phyloP scores from a whole-genome alignment of 2,797 vertebrate species.

The Pitangus sulphuratus region DNA sequence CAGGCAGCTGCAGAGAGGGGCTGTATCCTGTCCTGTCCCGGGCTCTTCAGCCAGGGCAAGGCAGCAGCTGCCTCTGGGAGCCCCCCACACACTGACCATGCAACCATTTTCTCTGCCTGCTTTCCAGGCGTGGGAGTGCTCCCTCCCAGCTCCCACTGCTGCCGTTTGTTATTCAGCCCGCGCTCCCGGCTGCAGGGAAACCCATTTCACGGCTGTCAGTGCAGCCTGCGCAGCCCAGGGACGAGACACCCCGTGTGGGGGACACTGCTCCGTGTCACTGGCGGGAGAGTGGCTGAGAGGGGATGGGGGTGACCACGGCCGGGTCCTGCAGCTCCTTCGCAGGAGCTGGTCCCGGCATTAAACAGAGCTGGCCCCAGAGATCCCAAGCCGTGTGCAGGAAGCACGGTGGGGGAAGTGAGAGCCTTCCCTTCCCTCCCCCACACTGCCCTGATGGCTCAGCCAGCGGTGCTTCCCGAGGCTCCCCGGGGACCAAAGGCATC shows the following conservation, averaged over 20 bases:
- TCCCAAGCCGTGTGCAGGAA: rapidly evolving
- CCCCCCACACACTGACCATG: background rate
- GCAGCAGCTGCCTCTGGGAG: background rate
- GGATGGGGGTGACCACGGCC: rapidly evolving
- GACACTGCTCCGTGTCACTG: background rate
- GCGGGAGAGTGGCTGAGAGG: background rate
- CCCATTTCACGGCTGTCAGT: background rate
- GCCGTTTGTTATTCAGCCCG: slow-evolving; percentile 8
- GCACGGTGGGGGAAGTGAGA: background rate
- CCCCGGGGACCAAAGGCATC: background rate
- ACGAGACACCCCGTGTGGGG: rapidly evolving
- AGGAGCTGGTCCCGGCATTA: background rate
- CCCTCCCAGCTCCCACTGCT: background rate
- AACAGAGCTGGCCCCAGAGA: rapidly evolving
- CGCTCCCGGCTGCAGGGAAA: background rate
- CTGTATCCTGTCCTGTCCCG: background rate
- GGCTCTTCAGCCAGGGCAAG: background rate
- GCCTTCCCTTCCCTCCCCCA: background rate
- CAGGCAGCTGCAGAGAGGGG: background rate
- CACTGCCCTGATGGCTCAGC: background rate
- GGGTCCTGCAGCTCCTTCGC: background rate
- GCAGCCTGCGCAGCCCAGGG: background rate
- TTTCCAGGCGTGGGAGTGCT: background rate
- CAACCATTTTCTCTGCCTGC: background rate
- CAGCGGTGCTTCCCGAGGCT: background rate